Conservation (phyloP, 2,113 vertebrate species). For the Corvus hawaiiensis region DNA sequence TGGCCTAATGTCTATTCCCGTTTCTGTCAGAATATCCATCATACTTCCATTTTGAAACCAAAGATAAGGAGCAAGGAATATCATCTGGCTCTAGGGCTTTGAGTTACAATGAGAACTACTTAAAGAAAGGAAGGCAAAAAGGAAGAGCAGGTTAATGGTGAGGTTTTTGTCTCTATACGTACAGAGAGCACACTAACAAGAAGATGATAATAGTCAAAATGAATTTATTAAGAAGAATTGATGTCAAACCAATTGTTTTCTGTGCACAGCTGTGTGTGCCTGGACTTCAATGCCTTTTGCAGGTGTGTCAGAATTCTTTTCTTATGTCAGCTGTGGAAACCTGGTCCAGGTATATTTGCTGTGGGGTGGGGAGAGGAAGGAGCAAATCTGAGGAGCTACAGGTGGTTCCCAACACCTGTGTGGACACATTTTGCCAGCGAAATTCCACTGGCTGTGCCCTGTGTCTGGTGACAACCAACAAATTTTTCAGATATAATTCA, state of each 20-base stretch:
- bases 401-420: not conserved
- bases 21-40: slow-evolving; percentile 14
- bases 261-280: not conserved
- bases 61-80: not conserved
- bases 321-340: not conserved
- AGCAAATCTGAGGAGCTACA: not conserved
- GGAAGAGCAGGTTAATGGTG: not conserved
- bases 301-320: not conserved
- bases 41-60: not conserved
- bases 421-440: not conserved
- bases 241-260: not conserved
- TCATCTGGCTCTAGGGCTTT: not conserved
- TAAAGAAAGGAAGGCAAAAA: not conserved
- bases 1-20: not conserved
- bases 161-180: not conserved
- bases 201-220: not conserved
- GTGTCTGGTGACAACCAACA: not conserved
- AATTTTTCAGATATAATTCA: not conserved
- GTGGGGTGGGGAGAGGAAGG: not conserved
- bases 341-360: not conserved
- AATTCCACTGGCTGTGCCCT: not conserved
- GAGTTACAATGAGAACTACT: not conserved
- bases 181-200: not conserved
- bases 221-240: not conserved
- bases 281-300: not conserved